Evolutionary conservation across 30 jellyfish, hydroid and myxozoan genomes (phyloP).

Genomic region (Morbakka virulenta): DNA sequence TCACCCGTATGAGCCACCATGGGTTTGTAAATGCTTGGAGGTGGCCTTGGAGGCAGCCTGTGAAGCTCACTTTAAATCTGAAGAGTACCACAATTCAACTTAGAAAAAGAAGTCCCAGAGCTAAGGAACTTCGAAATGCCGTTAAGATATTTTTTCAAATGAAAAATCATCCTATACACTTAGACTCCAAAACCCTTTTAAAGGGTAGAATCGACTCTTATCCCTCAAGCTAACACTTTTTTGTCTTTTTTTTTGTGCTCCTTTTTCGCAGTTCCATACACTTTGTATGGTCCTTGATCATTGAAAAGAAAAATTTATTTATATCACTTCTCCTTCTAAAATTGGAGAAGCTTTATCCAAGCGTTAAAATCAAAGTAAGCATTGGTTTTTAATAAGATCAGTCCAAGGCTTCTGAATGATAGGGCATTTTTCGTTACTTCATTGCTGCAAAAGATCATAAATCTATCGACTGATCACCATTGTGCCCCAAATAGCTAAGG

Average conservation of each 20-base stretch:
- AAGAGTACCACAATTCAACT: conserved; percentile 13
- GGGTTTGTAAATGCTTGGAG: no score
- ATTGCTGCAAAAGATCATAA: conserved; percentile 22
- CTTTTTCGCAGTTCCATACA: no score
- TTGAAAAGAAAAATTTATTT: conserved; percentile 20
- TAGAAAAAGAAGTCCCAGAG: conserved; percentile 32
- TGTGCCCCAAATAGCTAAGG: conserved; percentile 46
- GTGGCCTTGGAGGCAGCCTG: no score
- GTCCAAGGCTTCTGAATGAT: conserved; percentile 53
- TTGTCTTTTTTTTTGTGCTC: no score
- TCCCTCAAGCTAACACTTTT: no score
- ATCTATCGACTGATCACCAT: conserved; percentile 33
- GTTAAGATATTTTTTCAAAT: conserved; percentile 25
- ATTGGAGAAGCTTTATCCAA: conserved; percentile 35
- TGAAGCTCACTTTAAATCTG: conserved; percentile 45
- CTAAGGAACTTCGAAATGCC: conserved; percentile 34
- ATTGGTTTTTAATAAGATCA: conserved; percentile 32
- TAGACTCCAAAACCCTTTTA: conserved; percentile 48
- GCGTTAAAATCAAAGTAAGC: conserved; percentile 43
- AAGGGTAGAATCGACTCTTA: no score
- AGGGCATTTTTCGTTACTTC: conserved; percentile 27
- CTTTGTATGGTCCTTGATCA: no score
- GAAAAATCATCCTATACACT: conserved; percentile 31
- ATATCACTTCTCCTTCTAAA: conserved; percentile 34
- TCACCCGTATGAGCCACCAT: no score